phyloP scores from a whole-genome alignment of 2,113 vertebrate species.

The Tachysurus vachellii region DNA sequence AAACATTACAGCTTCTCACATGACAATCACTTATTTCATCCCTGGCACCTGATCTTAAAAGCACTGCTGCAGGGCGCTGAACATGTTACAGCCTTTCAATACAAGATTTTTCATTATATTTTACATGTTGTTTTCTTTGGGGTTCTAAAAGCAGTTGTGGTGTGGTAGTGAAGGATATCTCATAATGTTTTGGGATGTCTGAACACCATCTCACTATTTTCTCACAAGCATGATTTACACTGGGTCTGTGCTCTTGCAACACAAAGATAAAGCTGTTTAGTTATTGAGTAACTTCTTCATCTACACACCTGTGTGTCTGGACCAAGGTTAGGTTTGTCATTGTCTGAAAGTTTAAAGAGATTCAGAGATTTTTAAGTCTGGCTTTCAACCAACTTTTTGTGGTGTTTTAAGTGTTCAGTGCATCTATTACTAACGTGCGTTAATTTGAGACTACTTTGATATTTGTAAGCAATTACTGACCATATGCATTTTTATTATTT shows the following conservation, averaged over 20 bases:
- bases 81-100: neutral
- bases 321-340: neutral
- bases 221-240: neutral
- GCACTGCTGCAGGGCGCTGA: neutral
- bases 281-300: slow-evolving; percentile 31
- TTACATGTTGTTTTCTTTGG: neutral
- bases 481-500: neutral
- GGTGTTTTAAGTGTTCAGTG: neutral
- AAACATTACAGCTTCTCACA: neutral
- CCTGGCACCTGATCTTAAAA: neutral
- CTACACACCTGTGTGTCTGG: neutral
- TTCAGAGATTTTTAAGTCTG: neutral
- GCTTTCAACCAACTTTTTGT: neutral
- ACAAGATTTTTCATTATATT: neutral
- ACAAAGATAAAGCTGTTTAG: slow-evolving; percentile 4
- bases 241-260: neutral
- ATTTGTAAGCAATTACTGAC: neutral
- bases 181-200: neutral
- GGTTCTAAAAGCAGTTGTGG: neutral
- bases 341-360: neutral
- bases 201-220: neutral
- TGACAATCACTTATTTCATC: neutral
- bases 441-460: neutral
- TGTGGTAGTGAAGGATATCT: neutral
- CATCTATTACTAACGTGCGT: neutral